Evolutionary conservation across 1,140 invertebrate genomes (phyloP).

Genomic region (Macrotrachela quadricornifera): DNA sequence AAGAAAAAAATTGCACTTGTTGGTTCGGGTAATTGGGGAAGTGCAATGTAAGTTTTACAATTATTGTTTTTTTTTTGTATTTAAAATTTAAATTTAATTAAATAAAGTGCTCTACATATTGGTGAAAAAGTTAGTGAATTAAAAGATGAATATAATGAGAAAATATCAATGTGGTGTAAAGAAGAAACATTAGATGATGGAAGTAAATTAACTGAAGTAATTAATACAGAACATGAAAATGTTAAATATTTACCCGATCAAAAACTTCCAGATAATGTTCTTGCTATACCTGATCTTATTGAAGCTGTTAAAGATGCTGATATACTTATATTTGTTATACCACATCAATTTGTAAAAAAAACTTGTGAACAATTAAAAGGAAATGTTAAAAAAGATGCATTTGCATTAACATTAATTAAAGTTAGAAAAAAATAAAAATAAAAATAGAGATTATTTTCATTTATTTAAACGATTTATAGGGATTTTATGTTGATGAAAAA

Average conservation of each 20-base stretch:
- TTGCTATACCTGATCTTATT: slow-evolving; percentile 72
- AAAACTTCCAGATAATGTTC: slow-evolving; percentile 48
- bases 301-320: slow-evolving; percentile 76
- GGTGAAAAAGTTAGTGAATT: slow-evolving; percentile 61
- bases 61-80: not conserved
- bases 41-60: slow-evolving; percentile 2
- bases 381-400: slow-evolving; percentile 68
- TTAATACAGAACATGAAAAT: slow-evolving; percentile 92
- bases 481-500: slow-evolving; percentile 6
- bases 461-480: slow-evolving; percentile 35
- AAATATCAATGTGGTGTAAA: slow-evolving; percentile 88
- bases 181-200: slow-evolving; percentile 75
- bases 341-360: slow-evolving; percentile 79
- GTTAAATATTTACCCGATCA: slow-evolving; percentile 91
- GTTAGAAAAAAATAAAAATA: slow-evolving; percentile 29
- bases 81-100: slow-evolving; percentile 38
- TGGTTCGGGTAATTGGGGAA: slow-evolving; percentile 83
- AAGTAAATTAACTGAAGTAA: slow-evolving; percentile 88
- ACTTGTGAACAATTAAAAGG: slow-evolving; percentile 62
- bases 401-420: slow-evolving; percentile 84
- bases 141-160: slow-evolving; percentile 23
- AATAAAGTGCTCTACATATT: slow-evolving; percentile 96
- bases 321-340: slow-evolving; percentile 83
- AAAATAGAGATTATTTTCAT: not conserved
- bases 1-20: slow-evolving; percentile 48